phyloP scores from a whole-genome alignment of 2,888 invertebrate genomes.

The Ceratothoa steindachneri region DNA sequence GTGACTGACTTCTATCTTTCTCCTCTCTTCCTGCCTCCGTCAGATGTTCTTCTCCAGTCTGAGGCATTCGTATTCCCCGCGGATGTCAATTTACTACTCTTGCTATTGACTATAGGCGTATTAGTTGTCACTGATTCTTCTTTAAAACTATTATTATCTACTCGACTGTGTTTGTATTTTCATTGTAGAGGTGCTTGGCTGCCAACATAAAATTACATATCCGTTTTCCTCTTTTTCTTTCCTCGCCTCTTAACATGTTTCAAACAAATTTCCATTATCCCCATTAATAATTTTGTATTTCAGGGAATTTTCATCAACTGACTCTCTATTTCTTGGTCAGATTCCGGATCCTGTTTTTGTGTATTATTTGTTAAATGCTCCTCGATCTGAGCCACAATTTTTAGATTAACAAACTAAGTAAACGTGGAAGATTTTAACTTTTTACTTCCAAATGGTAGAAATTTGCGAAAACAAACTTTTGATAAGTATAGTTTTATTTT shows the following conservation, averaged over 20 bases:
- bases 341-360: neutral
- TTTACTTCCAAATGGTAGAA: neutral
- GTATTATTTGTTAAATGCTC: neutral
- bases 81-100: neutral
- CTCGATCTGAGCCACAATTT: neutral
- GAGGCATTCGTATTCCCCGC: neutral
- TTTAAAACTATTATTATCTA: neutral
- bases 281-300: neutral
- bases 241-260: neutral
- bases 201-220: constrained; percentile 12
- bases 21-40: constrained; percentile 4
- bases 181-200: constrained; percentile 13
- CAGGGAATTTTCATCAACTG: neutral
- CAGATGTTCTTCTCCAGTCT: neutral
- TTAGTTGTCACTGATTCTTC: neutral
- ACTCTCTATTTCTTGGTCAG: neutral
- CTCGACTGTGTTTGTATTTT: constrained; percentile 8
- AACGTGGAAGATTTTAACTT: neutral
- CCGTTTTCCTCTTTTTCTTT: constrained; percentile 1
- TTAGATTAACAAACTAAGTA: neutral
- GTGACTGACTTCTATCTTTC: neutral
- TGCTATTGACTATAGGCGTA: neutral
- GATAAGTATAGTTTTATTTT: neutral
- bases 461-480: neutral
- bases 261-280: neutral